Evolutionary conservation across 2,113 vertebrate species (phyloP), one percentile per base, ranked within the genome.

Genomic region (Coreoperca whiteheadi): DNA sequence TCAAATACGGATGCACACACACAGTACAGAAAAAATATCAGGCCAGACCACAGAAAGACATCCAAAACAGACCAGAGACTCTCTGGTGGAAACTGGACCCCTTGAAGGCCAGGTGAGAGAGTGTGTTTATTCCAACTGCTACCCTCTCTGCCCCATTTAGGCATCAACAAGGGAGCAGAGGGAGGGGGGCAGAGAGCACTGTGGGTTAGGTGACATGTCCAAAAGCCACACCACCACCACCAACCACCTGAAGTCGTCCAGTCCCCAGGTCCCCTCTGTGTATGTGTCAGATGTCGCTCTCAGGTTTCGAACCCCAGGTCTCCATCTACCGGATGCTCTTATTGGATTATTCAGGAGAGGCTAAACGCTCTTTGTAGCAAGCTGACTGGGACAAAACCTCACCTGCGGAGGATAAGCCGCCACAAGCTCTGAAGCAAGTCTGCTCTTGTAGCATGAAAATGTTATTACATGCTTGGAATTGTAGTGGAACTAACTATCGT

Each of bases 281-380:
- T 84, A 23, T 86, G 90, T 88, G 92, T 95, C 93, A 83, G 84
- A 91, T 95, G 91, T 94, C 93, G 41, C 79, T 91, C 93, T 95
- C 93, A 48, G 81, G 90, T 94, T 94, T 91, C 95, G 14, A 82
- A 84, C 85, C 80, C 80, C 81, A 48, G 90, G 67, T 77, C 88
- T 68, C 94, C 94, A 94, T 93, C 94, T 95, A 94, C 89, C 87
- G 85, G 75, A 86, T 88, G 91, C 87, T 93, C 87, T 84, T 88
- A 79, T 90, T 95, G 93, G 93, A 95, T 95, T 95, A 96, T 95
- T 95, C 91, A 95, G 83, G 86, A 95, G 93, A 92, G 88, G 94
- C 94, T 94, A 96, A 96, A 95, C 77, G 93, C 85, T 91, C 87
- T 95, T 94, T 95, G 94, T 94, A 89, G 87, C 43, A 41, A 88